Conservation (phyloP, 2,888 invertebrate species). For the Dynastes tityus region DNA sequence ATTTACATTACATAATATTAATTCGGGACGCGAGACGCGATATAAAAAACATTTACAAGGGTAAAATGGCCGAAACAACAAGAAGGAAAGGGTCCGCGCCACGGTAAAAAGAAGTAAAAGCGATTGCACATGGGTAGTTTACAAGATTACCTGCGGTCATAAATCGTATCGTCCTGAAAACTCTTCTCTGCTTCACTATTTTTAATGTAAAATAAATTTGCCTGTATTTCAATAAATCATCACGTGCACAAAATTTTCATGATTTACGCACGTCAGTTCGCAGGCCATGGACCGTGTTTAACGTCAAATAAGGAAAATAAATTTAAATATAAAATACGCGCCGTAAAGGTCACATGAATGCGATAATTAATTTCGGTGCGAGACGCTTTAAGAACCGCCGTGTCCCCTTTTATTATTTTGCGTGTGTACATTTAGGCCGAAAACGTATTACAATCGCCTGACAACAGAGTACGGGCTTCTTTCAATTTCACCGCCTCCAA, state of each 20-base stretch:
- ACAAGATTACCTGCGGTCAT: slow-evolving; percentile 36
- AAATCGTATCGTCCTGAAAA: slow-evolving; percentile 37
- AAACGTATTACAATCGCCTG: slow-evolving; percentile 42
- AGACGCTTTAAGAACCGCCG: slow-evolving; percentile 2
- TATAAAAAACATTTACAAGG: neutral
- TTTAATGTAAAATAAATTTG: slow-evolving; percentile 54
- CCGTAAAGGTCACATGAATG: slow-evolving; percentile 28
- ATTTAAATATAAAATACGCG: slow-evolving; percentile 49
- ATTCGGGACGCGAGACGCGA: neutral
- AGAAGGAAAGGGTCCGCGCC: neutral
- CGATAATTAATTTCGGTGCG: slow-evolving; percentile 41
- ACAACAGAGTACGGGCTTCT: slow-evolving; percentile 3
- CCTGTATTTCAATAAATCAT: slow-evolving; percentile 52
- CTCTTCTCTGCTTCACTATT: slow-evolving; percentile 46
- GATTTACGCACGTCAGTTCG: slow-evolving; percentile 46
- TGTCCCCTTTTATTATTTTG: slow-evolving; percentile 32
- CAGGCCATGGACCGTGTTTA: slow-evolving; percentile 49
- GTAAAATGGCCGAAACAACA: slow-evolving; percentile 8
- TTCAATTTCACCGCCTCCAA: slow-evolving; percentile 8
- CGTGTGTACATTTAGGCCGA: slow-evolving; percentile 16
- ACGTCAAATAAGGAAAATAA: slow-evolving; percentile 54
- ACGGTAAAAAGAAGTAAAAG: slow-evolving; percentile 24
- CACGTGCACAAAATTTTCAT: slow-evolving; percentile 50
- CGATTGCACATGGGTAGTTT: slow-evolving; percentile 38
- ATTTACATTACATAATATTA: slow-evolving; percentile 46